Conservation (phyloP, 2,113 vertebrate species). For the Lamprologus callipterus region DNA sequence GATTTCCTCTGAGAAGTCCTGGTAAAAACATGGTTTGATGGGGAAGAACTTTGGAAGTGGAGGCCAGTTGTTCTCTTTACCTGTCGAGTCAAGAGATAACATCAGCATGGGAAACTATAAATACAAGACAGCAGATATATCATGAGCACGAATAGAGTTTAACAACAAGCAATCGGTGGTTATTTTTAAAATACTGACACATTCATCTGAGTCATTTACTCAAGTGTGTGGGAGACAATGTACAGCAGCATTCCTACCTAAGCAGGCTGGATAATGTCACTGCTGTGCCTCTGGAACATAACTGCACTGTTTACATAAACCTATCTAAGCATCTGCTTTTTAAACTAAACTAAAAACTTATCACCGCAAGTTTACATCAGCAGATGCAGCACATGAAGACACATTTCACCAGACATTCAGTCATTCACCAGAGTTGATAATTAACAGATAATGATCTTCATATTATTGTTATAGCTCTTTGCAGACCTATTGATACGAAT, state of each 20-base stretch:
- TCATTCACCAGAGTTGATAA: background rate
- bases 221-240: background rate
- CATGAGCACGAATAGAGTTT: background rate
- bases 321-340: background rate
- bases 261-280: background rate
- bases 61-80: conserved; percentile 92
- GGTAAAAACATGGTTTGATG: conserved; percentile 93
- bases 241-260: background rate
- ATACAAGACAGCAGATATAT: background rate
- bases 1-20: conserved; percentile 92
- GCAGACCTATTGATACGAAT: background rate
- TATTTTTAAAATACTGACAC: background rate
- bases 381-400: background rate
- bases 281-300: background rate
- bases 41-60: conserved; percentile 85
- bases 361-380: background rate
- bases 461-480: background rate
- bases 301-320: background rate
- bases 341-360: background rate
- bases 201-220: background rate
- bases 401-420: background rate
- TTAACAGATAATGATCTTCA: background rate
- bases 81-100: conserved; percentile 49
- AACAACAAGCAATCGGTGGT: background rate
- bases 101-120: background rate